Percentiles rank a stretch among this genome's conserved stretches.
Evolutionary conservation across 1,140 invertebrate species (phyloP).

Genomic region (Copidosoma floridanum): DNA sequence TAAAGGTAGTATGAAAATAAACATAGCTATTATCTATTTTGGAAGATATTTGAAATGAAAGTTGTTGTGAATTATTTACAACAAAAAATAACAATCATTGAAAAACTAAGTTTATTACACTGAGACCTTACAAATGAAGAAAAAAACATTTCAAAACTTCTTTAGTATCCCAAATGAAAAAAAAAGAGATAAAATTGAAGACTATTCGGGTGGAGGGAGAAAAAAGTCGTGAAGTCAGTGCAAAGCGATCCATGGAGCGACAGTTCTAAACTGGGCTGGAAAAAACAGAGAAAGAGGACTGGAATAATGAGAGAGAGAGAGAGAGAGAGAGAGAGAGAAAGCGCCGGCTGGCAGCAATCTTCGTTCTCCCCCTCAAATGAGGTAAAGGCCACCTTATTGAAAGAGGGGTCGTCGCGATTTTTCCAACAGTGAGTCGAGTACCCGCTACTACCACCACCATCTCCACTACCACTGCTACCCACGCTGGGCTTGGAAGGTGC

Average conservation of each 20-base stretch:
- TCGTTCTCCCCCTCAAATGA: constrained; percentile 55
- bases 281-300: too few species aligned
- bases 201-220: too few species aligned
- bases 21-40: too few species aligned
- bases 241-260: constrained; percentile 51
- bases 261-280: constrained; percentile 53
- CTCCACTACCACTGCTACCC: too few species aligned
- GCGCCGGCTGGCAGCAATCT: constrained; percentile 49
- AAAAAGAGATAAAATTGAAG: background rate
- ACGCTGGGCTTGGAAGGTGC: constrained; percentile 41
- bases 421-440: too few species aligned
- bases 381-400: constrained; percentile 59
- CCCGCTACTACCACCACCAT: too few species aligned
- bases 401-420: constrained; percentile 58
- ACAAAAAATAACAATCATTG: too few species aligned
- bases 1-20: too few species aligned
- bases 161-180: background rate
- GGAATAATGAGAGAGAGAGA: background rate
- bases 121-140: too few species aligned
- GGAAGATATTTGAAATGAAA: too few species aligned
- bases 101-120: too few species aligned
- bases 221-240: constrained; percentile 47
- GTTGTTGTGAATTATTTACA: too few species aligned
- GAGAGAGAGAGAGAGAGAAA: background rate
- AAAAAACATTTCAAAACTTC: background rate